Evolutionary conservation across 2,797 vertebrate genomes (phyloP).

Genomic region (Myotis myotis): DNA sequence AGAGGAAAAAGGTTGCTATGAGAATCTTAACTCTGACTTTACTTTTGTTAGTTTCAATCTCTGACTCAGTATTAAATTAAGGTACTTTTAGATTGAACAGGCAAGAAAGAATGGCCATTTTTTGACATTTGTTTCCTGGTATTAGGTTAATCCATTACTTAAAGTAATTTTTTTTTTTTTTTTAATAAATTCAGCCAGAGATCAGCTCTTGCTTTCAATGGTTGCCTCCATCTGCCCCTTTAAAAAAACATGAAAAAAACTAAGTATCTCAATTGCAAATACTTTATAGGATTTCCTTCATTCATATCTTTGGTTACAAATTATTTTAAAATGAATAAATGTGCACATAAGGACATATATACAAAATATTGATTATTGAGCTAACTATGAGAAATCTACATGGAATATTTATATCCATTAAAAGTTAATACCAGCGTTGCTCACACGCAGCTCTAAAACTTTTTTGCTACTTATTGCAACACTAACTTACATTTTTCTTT

Average conservation of each 20-base stretch:
- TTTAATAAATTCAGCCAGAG: conserved; percentile 3
- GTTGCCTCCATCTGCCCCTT: not conserved
- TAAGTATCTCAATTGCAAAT: not conserved
- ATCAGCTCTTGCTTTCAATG: not conserved
- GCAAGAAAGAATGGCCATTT: conserved; percentile 8
- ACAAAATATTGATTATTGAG: not conserved
- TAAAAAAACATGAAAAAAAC: conserved; percentile 7
- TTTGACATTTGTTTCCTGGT: conserved; percentile 50
- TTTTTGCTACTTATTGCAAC: not conserved
- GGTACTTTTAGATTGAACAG: not conserved
- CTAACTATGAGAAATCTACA: not conserved
- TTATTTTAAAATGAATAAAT: conserved; percentile 16
- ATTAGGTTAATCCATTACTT: conserved; percentile 56
- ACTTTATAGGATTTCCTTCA: conserved; percentile 33
- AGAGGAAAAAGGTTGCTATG: not conserved
- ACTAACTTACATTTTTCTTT: conserved; percentile 20
- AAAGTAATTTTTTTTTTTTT: not conserved
- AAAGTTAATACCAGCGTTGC: not conserved
- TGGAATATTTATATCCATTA: not conserved
- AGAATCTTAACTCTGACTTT: conserved; percentile 11
- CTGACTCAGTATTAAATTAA: conserved; percentile 20
- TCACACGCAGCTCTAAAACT: not conserved
- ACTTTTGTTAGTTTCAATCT: conserved; percentile 40
- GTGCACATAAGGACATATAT: not conserved
- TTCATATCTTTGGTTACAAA: conserved; percentile 1